Evolutionary conservation across 1,140 invertebrate species (phyloP), one percentile per base, ranked within the genome.

Genomic region (Drosophila tani): DNA sequence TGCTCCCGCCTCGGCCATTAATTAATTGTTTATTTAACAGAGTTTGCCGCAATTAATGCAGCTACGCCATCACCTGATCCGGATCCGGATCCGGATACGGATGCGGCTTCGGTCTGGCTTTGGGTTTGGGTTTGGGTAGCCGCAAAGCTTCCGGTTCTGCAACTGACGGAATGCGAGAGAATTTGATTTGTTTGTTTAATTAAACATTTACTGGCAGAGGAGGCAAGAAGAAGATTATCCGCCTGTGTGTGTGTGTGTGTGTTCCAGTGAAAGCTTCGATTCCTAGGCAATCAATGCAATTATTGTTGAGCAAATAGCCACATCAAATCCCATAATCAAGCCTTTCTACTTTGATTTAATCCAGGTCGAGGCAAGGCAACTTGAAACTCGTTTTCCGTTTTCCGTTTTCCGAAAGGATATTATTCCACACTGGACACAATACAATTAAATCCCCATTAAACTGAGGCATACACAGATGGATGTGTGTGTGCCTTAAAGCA

Each of bases 21-120:
- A 74, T 74, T 73, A 74, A 74, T 74, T 73, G 68, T 73, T 74
- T 74, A 74, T 74, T 74, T 74, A 74, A 73, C 67, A 73, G 46
- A 55, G 27, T 68, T 68, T 67, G 47, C 47, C 47, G 64, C 66
- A 69, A 51, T 67, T 67, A 69, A 67, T 69, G 62, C 66, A 69
- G 45, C 63, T 17, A 38, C 14, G 24, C 21, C 65, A 38, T 29
- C 65, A 66, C 65, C 60, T 68, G 66, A 29, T 67, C 35, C 45
- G 24, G n/a, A 40, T 9, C 56, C 56, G 19, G 14, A 63, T 38
- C 11, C 40, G 64, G 32, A 40, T 56, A 1, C 17, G 62, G 40
- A 17, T 11, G n/a, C 17, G 17, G 6, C 29, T 35, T 3, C 2
- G 35, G 46, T 35, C 21, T 17, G n/a, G 57, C 7, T 38, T 38